A percentile compares a stretch with the other conserved stretches of the same genome.
Conservation (phyloP, 1,140 invertebrate genomes). For the Cheumatopsyche charites region DNA sequence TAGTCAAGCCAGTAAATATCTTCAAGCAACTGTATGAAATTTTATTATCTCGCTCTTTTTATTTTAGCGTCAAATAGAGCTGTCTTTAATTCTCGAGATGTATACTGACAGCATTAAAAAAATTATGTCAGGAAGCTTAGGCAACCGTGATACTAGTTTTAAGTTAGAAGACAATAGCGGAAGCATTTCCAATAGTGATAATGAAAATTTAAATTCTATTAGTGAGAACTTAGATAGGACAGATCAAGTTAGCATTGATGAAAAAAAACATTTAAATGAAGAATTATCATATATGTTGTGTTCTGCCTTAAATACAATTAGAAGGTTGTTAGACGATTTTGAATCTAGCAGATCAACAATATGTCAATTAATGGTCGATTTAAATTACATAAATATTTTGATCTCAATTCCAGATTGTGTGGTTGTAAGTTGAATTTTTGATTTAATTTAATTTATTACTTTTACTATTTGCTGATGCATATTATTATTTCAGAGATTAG, state of each 20-base stretch:
- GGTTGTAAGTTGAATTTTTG: slow-evolving; percentile 35
- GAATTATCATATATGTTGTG: slow-evolving; percentile 46
- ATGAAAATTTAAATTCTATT: slow-evolving; percentile 29
- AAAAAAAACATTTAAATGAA: slow-evolving; percentile 12
- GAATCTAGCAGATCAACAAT: slow-evolving; percentile 46
- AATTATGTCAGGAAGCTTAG: slow-evolving; percentile 36
- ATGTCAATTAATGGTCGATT: slow-evolving; percentile 47
- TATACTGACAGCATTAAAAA: slow-evolving; percentile 56
- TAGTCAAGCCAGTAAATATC: too few species aligned
- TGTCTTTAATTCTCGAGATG: slow-evolving; percentile 63
- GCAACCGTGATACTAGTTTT: slow-evolving; percentile 46
- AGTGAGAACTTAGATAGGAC: slow-evolving; percentile 20
- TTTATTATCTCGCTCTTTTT: too few species aligned
- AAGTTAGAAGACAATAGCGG: slow-evolving; percentile 43
- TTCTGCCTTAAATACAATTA: slow-evolving; percentile 45
- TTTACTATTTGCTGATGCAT: not conserved
- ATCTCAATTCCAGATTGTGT: slow-evolving; percentile 45
- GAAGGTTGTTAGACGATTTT: slow-evolving; percentile 46
- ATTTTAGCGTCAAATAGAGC: slow-evolving; percentile 69
- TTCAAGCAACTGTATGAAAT: too few species aligned
- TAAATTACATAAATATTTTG: slow-evolving; percentile 46
- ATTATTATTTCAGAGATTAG: slow-evolving; percentile 40
- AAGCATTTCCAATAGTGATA: slow-evolving; percentile 27
- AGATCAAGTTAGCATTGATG: slow-evolving; percentile 26
- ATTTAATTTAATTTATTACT: slow-evolving; percentile 2